Evolutionary conservation across 2,797 vertebrate genomes (phyloP).

Genomic region (Onychomys torridus): DNA sequence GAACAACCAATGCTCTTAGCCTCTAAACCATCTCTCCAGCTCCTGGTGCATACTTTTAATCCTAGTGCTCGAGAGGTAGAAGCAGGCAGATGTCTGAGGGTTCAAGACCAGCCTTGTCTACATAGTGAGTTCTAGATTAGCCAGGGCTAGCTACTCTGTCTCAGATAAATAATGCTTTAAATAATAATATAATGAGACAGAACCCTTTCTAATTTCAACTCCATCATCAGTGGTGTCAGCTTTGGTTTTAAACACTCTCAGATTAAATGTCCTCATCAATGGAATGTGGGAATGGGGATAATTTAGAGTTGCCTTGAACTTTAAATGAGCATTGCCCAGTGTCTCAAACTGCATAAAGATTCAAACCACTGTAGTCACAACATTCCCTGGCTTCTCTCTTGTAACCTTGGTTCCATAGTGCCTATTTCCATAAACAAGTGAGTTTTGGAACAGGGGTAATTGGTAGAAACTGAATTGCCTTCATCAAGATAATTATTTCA

Average conservation of each 20-base stretch:
- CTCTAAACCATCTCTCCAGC: not conserved
- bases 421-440: slow-evolving; percentile 4
- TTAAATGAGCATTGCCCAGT: slow-evolving; percentile 41
- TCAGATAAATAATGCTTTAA: not conserved
- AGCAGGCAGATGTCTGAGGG: not conserved
- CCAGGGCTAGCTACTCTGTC: not conserved
- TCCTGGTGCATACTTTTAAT: not conserved
- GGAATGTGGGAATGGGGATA: slow-evolving; percentile 1
- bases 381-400: not conserved
- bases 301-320: not conserved
- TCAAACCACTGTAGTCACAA: not conserved
- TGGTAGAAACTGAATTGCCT: slow-evolving; percentile 24
- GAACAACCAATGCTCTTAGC: not conserved
- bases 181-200: not conserved
- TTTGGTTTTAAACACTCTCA: not conserved
- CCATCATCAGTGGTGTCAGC: not conserved
- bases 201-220: not conserved
- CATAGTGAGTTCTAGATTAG: not conserved
- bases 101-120: not conserved
- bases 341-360: not conserved
- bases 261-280: slow-evolving; percentile 5
- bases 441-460: slow-evolving; percentile 30
- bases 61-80: not conserved
- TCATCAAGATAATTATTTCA: slow-evolving; percentile 58
- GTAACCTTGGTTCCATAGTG: not conserved